Evolutionary conservation across 2,797 vertebrate genomes (phyloP).

Genomic region (Myripristis murdjan): DNA sequence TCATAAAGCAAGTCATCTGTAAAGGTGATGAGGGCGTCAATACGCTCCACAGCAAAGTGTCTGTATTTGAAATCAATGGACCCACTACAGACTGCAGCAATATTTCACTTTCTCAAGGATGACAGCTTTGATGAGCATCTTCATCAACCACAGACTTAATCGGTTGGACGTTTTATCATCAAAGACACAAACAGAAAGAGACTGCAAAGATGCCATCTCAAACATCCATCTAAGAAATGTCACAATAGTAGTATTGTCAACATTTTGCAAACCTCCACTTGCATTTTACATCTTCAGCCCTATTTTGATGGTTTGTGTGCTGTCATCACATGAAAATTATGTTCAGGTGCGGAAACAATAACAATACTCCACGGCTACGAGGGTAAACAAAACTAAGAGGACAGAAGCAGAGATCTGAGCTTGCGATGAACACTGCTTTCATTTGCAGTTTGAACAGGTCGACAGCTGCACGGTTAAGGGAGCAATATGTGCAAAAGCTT

Average conservation of each 20-base stretch:
- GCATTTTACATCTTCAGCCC: neutral
- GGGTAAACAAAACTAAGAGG: no score
- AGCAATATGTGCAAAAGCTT: constrained; percentile 33
- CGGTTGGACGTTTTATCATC: constrained; percentile 15
- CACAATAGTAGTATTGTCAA: no score
- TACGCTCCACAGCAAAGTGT: constrained; percentile 30
- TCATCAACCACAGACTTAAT: constrained; percentile 37
- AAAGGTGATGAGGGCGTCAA: constrained; percentile 34
- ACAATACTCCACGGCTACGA: no score
- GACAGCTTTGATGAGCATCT: constrained; percentile 50
- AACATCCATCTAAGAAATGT: neutral
- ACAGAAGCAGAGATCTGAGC: constrained; percentile 30
- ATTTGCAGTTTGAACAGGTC: constrained; percentile 60
- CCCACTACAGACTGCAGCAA: neutral
- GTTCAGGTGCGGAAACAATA: no score
- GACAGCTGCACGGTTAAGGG: constrained; percentile 57
- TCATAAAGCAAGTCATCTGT: constrained; percentile 55
- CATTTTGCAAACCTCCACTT: neutral
- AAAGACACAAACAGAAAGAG: constrained; percentile 21
- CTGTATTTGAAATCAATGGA: constrained; percentile 26
- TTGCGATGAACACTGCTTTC: constrained; percentile 51
- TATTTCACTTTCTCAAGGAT: constrained; percentile 46
- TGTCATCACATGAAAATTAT: no score
- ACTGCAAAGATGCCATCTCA: constrained; percentile 16
- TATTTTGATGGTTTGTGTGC: neutral